These are phyloP conservation scores for Celastrina argiolus DNA, from an alignment of 2,888 invertebrate species.

Conservation along the genomic window DNA sequence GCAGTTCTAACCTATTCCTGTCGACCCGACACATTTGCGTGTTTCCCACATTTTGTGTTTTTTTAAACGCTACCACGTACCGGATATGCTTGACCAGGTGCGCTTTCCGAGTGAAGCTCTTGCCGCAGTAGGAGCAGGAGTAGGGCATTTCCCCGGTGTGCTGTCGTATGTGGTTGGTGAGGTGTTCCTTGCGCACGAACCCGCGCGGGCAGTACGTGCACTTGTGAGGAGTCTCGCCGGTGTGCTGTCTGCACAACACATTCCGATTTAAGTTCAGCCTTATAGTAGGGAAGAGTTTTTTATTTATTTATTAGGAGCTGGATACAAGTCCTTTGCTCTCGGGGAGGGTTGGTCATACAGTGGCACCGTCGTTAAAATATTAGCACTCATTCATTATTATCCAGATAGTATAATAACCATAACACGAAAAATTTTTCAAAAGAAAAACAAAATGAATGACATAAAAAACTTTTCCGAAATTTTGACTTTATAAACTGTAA, in stretches of 20 bases:
- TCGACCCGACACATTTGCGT: too few species aligned
- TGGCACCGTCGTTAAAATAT: background rate
- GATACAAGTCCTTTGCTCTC: too few species aligned
- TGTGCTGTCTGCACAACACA: slow-evolving; percentile 83
- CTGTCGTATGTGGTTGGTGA: slow-evolving; percentile 90
- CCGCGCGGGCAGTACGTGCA: slow-evolving; percentile 79
- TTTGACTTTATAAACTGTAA: too few species aligned
- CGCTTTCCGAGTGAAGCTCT: slow-evolving; percentile 84
- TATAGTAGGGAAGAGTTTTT: too few species aligned
- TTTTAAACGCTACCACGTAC: slow-evolving; percentile 41
- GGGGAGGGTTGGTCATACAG: background rate
- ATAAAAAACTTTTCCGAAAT: too few species aligned
- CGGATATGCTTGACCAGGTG: slow-evolving; percentile 82
- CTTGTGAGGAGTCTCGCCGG: slow-evolving; percentile 88
- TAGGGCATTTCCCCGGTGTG: slow-evolving; percentile 84
- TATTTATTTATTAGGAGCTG: too few species aligned
- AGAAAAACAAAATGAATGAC: too few species aligned
- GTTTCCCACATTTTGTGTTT: too few species aligned
- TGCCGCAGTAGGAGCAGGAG: slow-evolving; percentile 83
- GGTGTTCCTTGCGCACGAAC: slow-evolving; percentile 89
- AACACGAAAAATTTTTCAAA: too few species aligned
- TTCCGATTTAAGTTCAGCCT: slow-evolving; percentile 54
- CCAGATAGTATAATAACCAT: background rate
- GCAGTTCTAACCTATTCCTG: too few species aligned
- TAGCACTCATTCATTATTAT: background rate